phyloP scores from a whole-genome alignment of 2,797 vertebrate species.

The Propithecus deckenii region DNA sequence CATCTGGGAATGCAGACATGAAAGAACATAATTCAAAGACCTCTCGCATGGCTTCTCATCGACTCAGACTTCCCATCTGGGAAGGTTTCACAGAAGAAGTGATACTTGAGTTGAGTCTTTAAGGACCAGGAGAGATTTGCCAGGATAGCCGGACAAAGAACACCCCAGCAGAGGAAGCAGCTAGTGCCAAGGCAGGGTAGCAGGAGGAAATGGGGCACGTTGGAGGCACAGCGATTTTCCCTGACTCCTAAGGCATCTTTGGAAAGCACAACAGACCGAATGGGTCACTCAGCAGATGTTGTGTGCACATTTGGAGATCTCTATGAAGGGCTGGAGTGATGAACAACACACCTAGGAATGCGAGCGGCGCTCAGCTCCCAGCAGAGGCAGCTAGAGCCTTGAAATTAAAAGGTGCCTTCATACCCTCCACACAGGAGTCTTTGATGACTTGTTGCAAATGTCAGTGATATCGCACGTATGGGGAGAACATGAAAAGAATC shows the following conservation, averaged over 20 bases:
- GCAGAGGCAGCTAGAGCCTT: neutral
- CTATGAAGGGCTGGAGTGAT: neutral
- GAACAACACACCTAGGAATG: neutral
- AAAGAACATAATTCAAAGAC: neutral
- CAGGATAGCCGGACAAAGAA: neutral
- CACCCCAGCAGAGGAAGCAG: neutral
- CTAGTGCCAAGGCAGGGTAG: neutral
- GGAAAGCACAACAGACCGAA: accelerated
- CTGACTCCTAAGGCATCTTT: neutral
- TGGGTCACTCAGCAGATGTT: accelerated
- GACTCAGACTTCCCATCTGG: neutral
- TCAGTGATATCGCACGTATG: accelerated
- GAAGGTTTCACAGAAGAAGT: neutral
- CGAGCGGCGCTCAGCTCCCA: accelerated
- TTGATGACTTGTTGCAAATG: neutral
- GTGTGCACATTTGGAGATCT: neutral
- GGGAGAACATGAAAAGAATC: neutral
- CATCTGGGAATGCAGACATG: neutral
- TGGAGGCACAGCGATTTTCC: accelerated
- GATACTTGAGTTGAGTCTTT: neutral
- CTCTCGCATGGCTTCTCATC: neutral
- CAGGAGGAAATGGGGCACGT: accelerated
- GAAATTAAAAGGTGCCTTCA: neutral
- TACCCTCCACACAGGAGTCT: neutral
- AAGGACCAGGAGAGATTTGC: neutral